Conservation (phyloP, 2,888 invertebrate species). For the Idaea biselata region DNA sequence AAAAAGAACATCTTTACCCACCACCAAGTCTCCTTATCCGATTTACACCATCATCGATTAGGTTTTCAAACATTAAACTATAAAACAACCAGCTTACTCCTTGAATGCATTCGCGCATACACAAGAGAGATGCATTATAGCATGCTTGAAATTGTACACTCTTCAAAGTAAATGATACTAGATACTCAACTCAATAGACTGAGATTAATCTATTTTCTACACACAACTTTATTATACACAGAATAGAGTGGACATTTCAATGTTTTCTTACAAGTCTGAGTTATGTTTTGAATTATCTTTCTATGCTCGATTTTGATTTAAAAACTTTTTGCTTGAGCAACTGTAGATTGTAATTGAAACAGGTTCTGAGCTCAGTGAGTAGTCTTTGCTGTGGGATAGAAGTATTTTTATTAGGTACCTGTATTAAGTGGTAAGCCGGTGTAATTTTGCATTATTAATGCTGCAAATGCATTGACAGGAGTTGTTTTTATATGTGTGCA, state of each 20-base stretch:
- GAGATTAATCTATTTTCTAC: not conserved
- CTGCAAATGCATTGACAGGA: not conserved
- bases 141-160: not conserved
- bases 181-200: not conserved
- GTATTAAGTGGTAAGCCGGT: not conserved
- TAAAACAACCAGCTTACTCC: not conserved
- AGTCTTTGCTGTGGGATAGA: not conserved
- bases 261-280: not conserved
- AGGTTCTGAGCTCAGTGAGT: not conserved
- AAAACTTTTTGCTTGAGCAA: constrained; percentile 1
- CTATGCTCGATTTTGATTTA: not conserved
- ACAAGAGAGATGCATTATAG: not conserved
- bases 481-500: not conserved
- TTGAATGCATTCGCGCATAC: not conserved
- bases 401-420: not conserved
- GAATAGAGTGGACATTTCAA: not conserved
- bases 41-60: not conserved
- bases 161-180: constrained; percentile 1
- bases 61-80: not conserved
- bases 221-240: not conserved
- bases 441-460: not conserved
- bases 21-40: no score
- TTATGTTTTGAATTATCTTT: not conserved
- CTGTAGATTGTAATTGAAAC: not conserved
- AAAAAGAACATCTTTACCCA: no score